Base-by-base conservation (phyloP, 37 sponge, comb jelly and placozoan species). In the Tethya wilhelma region DNA sequence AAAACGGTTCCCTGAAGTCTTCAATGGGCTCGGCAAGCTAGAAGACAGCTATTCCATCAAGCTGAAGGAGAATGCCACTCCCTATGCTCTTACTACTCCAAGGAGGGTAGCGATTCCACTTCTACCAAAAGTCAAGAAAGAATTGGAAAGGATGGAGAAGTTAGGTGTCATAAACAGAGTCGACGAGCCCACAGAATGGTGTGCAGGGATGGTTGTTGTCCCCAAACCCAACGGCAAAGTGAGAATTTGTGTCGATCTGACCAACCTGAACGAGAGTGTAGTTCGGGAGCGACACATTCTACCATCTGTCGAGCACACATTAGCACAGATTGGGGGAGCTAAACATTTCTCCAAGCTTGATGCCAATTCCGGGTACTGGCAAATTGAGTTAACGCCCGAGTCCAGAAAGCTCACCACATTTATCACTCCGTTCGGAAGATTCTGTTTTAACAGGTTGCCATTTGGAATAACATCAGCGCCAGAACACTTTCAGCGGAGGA, bases 401-500 rank as follows among this genome's bases (percentile, higher is more conserved):
- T 78, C 79, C 38, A 19, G 44, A 23, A 19, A 22, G 12, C 71
- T 80, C 40, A 80, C 82, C 1, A 81, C 82, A 12, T 81, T 81
- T 49, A 81, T 70, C 64, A 71, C 82, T 8, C 82, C 82, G 2
- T 81, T 81, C 39, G 82, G 82, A 3, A 34, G 73, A 32, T 70
- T 64, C 44, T 63, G 45, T 30, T 70, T 81, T 44, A 42, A 80
- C 81, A 41, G 58, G 26, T 71, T 85, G 29, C 86, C 71, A n/a
- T 85, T 85, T 56, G 71, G 86, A 30, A 85, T 85, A 7, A 59
- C 72, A 28, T 78, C 79, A 14, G 86, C 86, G 2, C 86, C 86
- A 41, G 85, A 84, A 25, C 67, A 62, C 37, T 84, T 76, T 37
- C 85, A 84, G 71, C 76, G 37, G 34, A 29, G 40, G 38, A 84